Base-by-base conservation (phyloP, 2,113 vertebrate species). In the Carassius gibelio region DNA sequence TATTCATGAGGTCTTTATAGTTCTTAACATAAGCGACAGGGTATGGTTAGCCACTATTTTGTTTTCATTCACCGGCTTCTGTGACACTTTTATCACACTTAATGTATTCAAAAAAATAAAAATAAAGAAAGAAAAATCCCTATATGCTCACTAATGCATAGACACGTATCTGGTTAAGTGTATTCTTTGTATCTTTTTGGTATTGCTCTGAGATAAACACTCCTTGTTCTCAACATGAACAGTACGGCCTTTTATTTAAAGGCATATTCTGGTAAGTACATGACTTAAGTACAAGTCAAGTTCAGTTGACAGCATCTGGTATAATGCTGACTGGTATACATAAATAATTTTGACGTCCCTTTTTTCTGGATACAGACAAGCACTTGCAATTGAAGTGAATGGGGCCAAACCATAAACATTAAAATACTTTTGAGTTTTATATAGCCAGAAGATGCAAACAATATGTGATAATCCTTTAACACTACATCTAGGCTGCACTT, bases 241-340 rank as follows among this genome's bases (percentile, higher is more conserved):
- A 61, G 92, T 93, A 91, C 92, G 93, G 93, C 93, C 91, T 93
- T 92, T 93, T 91, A 90, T 91, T 90, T 90, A 87, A 92, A 92
- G 93, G 93, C 5, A 26, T 26, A 48, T 48, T 48, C 45, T 3
- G 45, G 45, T 9, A 26, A 26, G 26, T 26, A 26, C 26, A 26
- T 26, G 26, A 26, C 26, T 48, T 48, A 0, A 48, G 23, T 64
- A 26, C 23, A 10, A 10, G 61, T 64, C n/a, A 30, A 30, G n/a
- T 10, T 64, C 23, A 64, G 23, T 30, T 26, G 26, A 14, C 10
- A 30, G 23, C 4, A 30, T 64, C 5, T 64, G 62, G 62, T 5
- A 5, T 30, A 64, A 64, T 64, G 23, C 62, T 30, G 62, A 64
- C 26, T 14, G 62, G 23, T 13, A 64, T 13, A 64, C 62, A 14